Evolutionary conservation across 2,113 vertebrate species (phyloP).

Genomic region (Stigmatopora argus): DNA sequence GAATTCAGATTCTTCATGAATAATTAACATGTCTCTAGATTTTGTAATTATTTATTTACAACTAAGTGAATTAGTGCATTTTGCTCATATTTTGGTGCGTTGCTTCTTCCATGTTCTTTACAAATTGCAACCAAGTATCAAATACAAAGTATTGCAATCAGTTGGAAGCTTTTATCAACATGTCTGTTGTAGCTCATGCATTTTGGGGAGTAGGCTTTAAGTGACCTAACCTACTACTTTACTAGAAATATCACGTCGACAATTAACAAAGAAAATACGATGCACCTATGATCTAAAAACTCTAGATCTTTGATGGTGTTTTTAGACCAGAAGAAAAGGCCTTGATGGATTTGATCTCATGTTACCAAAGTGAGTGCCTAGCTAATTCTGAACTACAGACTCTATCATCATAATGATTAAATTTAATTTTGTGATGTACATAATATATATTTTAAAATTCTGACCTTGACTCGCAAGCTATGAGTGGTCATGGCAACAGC

Average conservation of each 20-base stretch:
- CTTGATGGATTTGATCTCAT: no score
- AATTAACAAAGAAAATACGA: no score
- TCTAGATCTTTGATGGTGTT: no score
- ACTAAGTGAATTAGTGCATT: not conserved
- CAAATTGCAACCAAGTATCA: not conserved
- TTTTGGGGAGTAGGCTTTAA: no score
- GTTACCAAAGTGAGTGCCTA: not conserved
- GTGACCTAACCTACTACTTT: no score
- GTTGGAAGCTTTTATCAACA: not conserved
- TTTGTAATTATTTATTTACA: slow-evolving; percentile 1
- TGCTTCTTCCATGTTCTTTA: not conserved
- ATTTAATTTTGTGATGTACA: not conserved
- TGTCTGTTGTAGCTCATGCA: not conserved
- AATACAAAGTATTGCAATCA: not conserved
- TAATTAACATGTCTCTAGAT: not conserved
- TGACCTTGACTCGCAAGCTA: not conserved
- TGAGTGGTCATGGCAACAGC: not conserved
- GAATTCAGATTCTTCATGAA: not conserved
- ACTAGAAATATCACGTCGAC: no score
- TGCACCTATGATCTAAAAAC: no score
- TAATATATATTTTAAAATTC: not conserved
- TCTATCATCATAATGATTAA: not conserved
- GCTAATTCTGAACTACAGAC: not conserved
- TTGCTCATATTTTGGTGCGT: not conserved
- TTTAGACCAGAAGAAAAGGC: no score